phyloP scores from a whole-genome alignment of 2,797 vertebrate genomes.

The Manis javanica region DNA sequence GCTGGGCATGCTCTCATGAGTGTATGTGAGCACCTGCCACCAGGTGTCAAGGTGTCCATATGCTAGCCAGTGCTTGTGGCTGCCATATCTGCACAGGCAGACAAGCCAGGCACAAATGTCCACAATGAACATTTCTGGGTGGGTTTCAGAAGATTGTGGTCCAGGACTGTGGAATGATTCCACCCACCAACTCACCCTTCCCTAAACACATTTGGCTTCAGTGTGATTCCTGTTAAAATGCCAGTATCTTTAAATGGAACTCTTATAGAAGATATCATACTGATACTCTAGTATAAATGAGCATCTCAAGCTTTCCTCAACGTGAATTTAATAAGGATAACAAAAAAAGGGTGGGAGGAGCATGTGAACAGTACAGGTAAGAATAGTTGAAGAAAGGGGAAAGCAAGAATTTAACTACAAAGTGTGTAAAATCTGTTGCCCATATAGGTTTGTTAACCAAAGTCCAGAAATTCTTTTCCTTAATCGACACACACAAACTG shows the following conservation, averaged over 20 bases:
- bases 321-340: background rate
- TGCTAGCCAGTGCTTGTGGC: background rate
- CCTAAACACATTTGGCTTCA: background rate
- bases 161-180: background rate
- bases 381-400: background rate
- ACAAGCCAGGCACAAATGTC: background rate
- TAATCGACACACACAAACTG: background rate
- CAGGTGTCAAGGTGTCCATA: background rate
- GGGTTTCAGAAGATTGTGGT: background rate
- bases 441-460: background rate
- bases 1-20: rapidly evolving
- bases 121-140: background rate
- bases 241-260: background rate
- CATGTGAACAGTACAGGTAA: background rate
- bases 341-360: background rate
- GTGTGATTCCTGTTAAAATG: background rate
- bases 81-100: background rate
- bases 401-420: background rate
- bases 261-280: background rate
- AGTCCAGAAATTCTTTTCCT: background rate
- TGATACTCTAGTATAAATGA: background rate
- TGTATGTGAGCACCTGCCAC: background rate
- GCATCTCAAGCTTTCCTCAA: background rate
- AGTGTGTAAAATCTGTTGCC: background rate
- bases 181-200: background rate